phyloP scores from a whole-genome alignment of 2,797 vertebrate genomes.

The Phyllotis vaccarum region DNA sequence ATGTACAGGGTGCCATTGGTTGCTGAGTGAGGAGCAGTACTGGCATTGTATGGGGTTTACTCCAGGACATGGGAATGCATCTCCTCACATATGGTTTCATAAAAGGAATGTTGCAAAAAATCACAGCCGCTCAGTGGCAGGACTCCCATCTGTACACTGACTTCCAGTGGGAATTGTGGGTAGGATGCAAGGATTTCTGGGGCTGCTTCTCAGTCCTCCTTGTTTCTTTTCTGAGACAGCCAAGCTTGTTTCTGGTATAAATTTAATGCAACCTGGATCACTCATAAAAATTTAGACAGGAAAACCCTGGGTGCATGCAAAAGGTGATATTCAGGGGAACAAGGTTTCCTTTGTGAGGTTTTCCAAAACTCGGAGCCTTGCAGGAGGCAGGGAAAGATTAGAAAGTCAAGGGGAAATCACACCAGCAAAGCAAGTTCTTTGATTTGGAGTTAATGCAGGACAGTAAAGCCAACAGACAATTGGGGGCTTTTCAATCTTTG shows the following conservation, averaged over 20 bases:
- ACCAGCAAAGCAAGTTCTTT: conserved; percentile 59
- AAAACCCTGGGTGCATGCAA: conserved; percentile 63
- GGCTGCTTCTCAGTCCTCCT: conserved; percentile 29
- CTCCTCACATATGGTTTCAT: conserved; percentile 61
- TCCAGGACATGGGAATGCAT: conserved; percentile 40
- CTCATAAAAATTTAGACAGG: conserved; percentile 63
- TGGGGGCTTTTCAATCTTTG: not conserved
- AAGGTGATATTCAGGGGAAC: conserved; percentile 65
- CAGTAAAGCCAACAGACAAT: conserved; percentile 25
- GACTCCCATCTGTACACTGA: not conserved
- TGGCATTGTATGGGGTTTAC: rapidly evolving
- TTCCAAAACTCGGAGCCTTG: conserved; percentile 36
- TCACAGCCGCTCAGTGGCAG: conserved; percentile 67
- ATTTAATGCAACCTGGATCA: conserved; percentile 49
- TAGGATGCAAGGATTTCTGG: conserved; percentile 39
- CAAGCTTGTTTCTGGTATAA: conserved; percentile 49
- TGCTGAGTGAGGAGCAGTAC: not conserved
- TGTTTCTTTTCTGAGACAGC: conserved; percentile 55
- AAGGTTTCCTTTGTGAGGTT: conserved; percentile 67
- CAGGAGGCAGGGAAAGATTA: conserved; percentile 19
- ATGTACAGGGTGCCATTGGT: not conserved
- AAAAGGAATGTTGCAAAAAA: conserved; percentile 75
- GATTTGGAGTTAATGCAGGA: conserved; percentile 47
- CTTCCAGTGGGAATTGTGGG: conserved; percentile 67
- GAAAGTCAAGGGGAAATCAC: conserved; percentile 60